Conservation (phyloP, 1,140 invertebrate genomes). For the Hesperophylax magnus region DNA sequence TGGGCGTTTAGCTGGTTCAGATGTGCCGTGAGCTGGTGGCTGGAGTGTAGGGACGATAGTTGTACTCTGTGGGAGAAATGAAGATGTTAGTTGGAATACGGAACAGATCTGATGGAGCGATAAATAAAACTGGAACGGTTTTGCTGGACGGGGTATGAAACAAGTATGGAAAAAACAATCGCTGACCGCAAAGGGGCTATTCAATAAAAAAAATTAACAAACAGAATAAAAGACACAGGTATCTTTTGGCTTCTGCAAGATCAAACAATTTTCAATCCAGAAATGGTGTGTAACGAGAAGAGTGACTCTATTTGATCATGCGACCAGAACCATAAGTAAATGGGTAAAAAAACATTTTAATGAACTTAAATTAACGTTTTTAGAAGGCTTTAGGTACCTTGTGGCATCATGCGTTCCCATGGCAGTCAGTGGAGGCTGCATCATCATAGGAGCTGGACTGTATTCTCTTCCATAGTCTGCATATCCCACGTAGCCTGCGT, state of each 20-base stretch:
- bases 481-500: slow-evolving; percentile 47
- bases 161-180: no score
- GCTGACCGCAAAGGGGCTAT: no score
- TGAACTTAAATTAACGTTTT: background rate
- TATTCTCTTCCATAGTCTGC: slow-evolving; percentile 50
- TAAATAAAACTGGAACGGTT: no score
- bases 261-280: no score
- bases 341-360: background rate
- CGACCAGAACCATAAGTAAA: background rate
- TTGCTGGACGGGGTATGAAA: no score
- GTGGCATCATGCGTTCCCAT: slow-evolving; percentile 53
- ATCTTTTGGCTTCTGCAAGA: no score
- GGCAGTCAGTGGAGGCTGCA: slow-evolving; percentile 51
- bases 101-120: background rate
- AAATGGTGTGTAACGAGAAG: no score
- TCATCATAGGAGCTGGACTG: slow-evolving; percentile 51
- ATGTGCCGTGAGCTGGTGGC: slow-evolving; percentile 53
- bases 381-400: slow-evolving; percentile 35
- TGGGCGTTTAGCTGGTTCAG: slow-evolving; percentile 55
- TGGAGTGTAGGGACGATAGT: slow-evolving; percentile 51
- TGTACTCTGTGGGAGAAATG: slow-evolving; percentile 42
- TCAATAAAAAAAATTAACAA: no score
- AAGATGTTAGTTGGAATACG: background rate
- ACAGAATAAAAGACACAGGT: no score
- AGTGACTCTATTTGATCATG: no score